These are phyloP conservation scores for Cistogaster globosa DNA, from an alignment of 2,888 invertebrate species.

Conservation along the genomic window DNA sequence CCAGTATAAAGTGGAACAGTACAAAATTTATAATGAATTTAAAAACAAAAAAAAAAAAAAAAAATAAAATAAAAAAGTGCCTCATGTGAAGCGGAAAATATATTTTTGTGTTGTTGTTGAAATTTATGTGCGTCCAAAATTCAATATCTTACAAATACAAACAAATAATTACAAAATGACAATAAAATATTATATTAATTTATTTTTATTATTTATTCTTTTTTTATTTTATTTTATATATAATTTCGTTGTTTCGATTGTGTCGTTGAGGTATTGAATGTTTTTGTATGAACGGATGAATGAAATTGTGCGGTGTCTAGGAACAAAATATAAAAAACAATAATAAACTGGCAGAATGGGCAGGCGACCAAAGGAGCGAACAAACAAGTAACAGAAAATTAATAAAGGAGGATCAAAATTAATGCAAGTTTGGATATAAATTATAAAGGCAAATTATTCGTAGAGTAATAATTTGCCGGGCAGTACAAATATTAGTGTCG, in stretches of 20 bases:
- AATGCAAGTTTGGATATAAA: too few species aligned
- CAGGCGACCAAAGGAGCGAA: not conserved
- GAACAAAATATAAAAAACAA: not conserved
- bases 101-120: not conserved
- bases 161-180: slow-evolving; percentile 51
- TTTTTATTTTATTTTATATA: slow-evolving; percentile 39
- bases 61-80: not conserved
- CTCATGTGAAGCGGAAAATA: slow-evolving; percentile 8
- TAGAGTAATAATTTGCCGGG: too few species aligned
- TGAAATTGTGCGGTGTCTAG: slow-evolving; percentile 1
- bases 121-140: slow-evolving; percentile 35
- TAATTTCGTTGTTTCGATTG: slow-evolving; percentile 40
- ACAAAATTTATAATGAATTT: slow-evolving; percentile 7
- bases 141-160: slow-evolving; percentile 56
- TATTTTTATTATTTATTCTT: slow-evolving; percentile 59
- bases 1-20: slow-evolving; percentile 10
- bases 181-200: slow-evolving; percentile 64
- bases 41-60: not conserved
- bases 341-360: not conserved
- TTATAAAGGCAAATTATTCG: too few species aligned
- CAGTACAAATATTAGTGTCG: too few species aligned
- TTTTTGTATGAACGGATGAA: slow-evolving; percentile 1
- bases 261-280: slow-evolving; percentile 7
- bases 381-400: not conserved
- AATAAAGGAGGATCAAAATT: not conserved